Evolutionary conservation across 2,888 invertebrate species (phyloP).

Genomic region (Blastobasis adustella): DNA sequence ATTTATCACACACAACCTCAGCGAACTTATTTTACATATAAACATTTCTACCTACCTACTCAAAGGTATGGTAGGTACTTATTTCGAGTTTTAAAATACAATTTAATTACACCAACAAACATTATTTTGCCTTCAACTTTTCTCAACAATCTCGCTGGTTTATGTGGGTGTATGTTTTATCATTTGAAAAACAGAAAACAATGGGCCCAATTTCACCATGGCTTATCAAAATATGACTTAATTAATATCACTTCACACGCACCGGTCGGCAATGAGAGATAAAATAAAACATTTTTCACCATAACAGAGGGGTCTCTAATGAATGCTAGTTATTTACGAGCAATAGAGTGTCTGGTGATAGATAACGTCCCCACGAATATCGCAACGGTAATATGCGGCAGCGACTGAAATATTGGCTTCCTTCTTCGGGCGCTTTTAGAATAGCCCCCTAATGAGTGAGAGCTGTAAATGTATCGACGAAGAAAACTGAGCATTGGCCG

Average conservation of each 20-base stretch:
- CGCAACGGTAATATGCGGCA: constrained; percentile 49
- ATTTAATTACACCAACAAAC: too few species aligned
- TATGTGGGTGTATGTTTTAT: too few species aligned
- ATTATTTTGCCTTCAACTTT: too few species aligned
- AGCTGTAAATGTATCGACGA: not conserved
- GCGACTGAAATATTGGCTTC: constrained; percentile 33
- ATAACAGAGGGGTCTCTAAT: constrained; percentile 45
- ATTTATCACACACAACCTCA: too few species aligned
- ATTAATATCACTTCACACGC: not conserved
- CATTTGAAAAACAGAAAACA: too few species aligned
- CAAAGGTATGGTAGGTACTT: too few species aligned
- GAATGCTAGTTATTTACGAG: constrained; percentile 58
- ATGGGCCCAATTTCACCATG: too few species aligned
- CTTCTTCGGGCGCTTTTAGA: constrained; percentile 5
- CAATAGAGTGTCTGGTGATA: constrained; percentile 44
- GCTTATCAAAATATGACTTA: not conserved
- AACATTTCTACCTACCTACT: too few species aligned
- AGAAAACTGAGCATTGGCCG: too few species aligned
- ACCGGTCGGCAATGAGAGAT: constrained; percentile 15
- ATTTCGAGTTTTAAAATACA: too few species aligned
- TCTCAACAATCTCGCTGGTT: too few species aligned
- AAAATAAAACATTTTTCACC: constrained; percentile 48
- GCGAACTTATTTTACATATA: too few species aligned
- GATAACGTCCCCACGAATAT: constrained; percentile 56
- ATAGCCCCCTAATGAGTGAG: not conserved